Evolutionary conservation across 2,888 invertebrate species (phyloP).

Genomic region (Onthophagus sagittarius): DNA sequence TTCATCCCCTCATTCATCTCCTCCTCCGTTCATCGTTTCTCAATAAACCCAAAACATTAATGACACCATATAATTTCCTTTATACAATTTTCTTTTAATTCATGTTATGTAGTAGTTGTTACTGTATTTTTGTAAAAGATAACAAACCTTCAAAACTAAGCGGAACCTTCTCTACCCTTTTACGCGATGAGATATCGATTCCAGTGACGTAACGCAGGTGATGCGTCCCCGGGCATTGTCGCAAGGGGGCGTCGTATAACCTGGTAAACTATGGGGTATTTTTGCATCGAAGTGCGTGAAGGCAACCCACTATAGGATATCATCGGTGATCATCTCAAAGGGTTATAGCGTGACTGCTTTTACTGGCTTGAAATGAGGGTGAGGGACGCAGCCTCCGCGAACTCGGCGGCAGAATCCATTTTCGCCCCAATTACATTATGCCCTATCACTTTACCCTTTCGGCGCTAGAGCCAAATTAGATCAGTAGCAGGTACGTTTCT

Average conservation of each 20-base stretch:
- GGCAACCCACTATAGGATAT: conserved; percentile 33
- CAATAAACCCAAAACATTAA: too few species aligned
- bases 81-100: not conserved
- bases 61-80: too few species aligned
- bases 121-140: not conserved
- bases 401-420: conserved; percentile 1
- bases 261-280: too few species aligned
- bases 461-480: not conserved
- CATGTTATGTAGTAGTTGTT: too few species aligned
- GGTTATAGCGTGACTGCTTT: conserved; percentile 31
- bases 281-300: conserved; percentile 22
- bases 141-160: not conserved
- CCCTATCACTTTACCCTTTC: conserved; percentile 2
- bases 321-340: conserved; percentile 27
- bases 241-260: conserved; percentile 25
- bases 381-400: not conserved
- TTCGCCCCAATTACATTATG: conserved; percentile 9
- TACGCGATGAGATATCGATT: conserved; percentile 47
- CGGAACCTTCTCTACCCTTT: conserved; percentile 39
- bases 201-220: conserved; percentile 41
- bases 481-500: conserved; percentile 2
- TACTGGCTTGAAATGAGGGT: not conserved
- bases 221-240: conserved; percentile 41
- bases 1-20: not conserved
- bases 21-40: not conserved